A percentile compares a stretch with the other conserved stretches of the same genome.
Evolutionary conservation across 2,888 invertebrate species (phyloP).

Genomic region (Sphaerophoria taeniata): DNA sequence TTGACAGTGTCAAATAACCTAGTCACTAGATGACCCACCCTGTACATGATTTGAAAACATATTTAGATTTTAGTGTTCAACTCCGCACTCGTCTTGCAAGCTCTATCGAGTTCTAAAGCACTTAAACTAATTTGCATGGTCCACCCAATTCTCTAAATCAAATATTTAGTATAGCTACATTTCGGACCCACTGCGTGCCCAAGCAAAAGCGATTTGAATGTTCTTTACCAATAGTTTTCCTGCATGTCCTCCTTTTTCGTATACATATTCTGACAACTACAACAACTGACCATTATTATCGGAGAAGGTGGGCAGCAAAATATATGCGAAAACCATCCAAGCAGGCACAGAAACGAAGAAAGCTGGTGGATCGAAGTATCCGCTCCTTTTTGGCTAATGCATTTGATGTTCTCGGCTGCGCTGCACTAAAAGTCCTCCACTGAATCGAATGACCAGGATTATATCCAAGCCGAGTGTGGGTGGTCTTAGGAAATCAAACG

Average conservation of each 20-base stretch:
- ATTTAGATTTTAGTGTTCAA: too few species aligned
- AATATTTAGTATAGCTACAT: not conserved
- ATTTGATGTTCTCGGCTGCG: constrained; percentile 59
- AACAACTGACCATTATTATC: constrained; percentile 9
- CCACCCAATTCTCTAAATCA: not conserved
- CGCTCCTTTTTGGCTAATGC: constrained; percentile 64
- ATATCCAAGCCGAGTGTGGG: constrained; percentile 63
- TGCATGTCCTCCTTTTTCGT: constrained; percentile 3
- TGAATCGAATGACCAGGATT: constrained; percentile 65
- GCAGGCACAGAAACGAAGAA: constrained; percentile 61
- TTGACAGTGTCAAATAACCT: too few species aligned
- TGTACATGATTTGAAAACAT: too few species aligned
- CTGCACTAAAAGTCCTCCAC: constrained; percentile 45
- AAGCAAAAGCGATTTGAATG: too few species aligned
- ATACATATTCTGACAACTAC: constrained; percentile 23
- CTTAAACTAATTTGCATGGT: too few species aligned
- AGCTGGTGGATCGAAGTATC: constrained; percentile 54
- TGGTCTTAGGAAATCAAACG: constrained; percentile 71
- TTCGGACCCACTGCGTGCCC: constrained; percentile 44
- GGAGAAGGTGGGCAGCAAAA: constrained; percentile 43
- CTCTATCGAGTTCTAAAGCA: too few species aligned
- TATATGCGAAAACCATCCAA: constrained; percentile 56
- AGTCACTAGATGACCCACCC: too few species aligned
- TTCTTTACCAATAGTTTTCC: not conserved
- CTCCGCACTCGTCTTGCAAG: too few species aligned